Conservation (phyloP, 2,888 invertebrate genomes). For the Baronia brevicornis region DNA sequence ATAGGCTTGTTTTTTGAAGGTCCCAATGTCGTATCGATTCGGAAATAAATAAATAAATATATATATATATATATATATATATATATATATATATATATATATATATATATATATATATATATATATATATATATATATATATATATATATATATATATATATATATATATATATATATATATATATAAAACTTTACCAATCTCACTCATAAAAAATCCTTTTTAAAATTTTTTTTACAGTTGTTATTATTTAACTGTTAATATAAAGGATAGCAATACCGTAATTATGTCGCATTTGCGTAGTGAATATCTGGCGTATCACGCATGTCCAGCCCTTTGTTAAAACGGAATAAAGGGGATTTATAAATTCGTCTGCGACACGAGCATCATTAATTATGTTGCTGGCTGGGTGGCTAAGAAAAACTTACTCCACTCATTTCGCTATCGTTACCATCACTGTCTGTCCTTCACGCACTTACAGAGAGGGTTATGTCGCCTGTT, state of each 20-base stretch:
- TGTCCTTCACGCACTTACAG: constrained; percentile 50
- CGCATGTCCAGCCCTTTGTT: constrained; percentile 56
- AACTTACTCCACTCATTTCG: constrained; percentile 73
- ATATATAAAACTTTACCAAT: too few species aligned
- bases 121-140: too few species aligned
- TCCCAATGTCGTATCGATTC: too few species aligned
- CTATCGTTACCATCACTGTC: constrained; percentile 64
- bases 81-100: too few species aligned
- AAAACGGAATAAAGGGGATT: constrained; percentile 68
- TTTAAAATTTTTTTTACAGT: neutral
- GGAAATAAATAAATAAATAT: too few species aligned
- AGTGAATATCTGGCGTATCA: constrained; percentile 53
- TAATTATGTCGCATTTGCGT: constrained; percentile 43
- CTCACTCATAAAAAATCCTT: too few species aligned
- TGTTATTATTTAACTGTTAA: neutral
- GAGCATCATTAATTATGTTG: constrained; percentile 75
- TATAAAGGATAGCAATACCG: too few species aligned
- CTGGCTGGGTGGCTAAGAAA: constrained; percentile 76
- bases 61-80: too few species aligned
- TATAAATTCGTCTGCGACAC: constrained; percentile 73
- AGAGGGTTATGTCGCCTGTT: constrained; percentile 21
- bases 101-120: too few species aligned
- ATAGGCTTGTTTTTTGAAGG: too few species aligned
- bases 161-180: too few species aligned
- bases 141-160: too few species aligned